Evolutionary conservation across 2,113 vertebrate genomes (phyloP).

Genomic region (Otocyon megalotis): DNA sequence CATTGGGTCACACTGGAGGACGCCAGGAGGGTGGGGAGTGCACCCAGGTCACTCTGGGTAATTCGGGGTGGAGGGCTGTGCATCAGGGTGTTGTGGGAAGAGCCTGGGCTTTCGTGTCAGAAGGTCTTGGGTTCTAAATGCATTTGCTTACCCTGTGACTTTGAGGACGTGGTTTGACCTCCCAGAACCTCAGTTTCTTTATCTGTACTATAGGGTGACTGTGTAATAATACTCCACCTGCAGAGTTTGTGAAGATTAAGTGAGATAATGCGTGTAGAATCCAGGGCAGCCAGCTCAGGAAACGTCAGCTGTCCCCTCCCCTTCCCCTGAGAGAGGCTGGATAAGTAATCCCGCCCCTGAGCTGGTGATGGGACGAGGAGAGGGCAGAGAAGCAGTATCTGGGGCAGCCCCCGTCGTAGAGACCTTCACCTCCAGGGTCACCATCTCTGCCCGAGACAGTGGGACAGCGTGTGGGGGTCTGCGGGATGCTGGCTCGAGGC

Average conservation of each 20-base stretch:
- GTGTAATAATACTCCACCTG: fast-evolving
- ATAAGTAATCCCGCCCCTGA: neutral
- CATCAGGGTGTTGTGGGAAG: neutral
- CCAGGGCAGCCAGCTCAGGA: neutral
- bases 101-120: neutral
- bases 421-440: neutral
- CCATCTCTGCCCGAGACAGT: fast-evolving
- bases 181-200: neutral
- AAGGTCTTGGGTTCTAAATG: neutral
- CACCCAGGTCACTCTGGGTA: fast-evolving
- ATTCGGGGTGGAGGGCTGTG: neutral
- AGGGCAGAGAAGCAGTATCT: neutral
- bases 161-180: neutral
- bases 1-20: fast-evolving
- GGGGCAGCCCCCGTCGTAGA: neutral
- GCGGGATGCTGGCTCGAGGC: neutral
- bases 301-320: neutral
- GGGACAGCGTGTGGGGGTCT: fast-evolving
- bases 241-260: neutral
- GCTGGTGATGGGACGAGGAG: too few species aligned
- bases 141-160: neutral
- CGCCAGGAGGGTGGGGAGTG: fast-evolving
- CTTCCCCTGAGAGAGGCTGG: neutral
- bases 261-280: neutral
- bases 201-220: neutral